Base-by-base conservation (phyloP, 2,797 vertebrate genomes). In the Pseudochirops cupreus region DNA sequence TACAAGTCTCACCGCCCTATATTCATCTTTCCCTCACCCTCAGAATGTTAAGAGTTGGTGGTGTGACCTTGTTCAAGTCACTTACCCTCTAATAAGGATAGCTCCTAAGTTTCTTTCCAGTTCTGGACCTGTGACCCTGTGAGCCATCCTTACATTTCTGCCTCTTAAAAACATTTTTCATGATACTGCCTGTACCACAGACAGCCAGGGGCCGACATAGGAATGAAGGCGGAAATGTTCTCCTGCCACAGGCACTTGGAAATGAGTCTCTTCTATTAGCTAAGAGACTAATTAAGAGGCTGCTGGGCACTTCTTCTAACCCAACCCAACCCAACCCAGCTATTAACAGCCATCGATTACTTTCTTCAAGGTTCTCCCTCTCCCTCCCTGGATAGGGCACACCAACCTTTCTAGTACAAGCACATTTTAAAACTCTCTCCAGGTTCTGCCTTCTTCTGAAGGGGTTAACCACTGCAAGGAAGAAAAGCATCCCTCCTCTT, bases 401-500 rank as follows among this genome's bases (percentile, higher is more conserved):
- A 50, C 74, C 24, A 87, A 4, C 39, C 74, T 87, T 50, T 87
- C 39, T 11, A 46, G 9, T 3, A 82, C 5, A 82, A 82, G 21
- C 74, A n/a, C 18, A 50, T 1, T 11, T 26, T 26, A 24, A 46
- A 46, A 53, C 16, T 96, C 96, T 96, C 91, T 95, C 46, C 91
- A 91, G 52, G 52, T 93, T 97, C 56, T 0, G 33, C 16, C 31
- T 52, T 9, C 26, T 59, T 0, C 94, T 12, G 90, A 95, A 98
- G 97, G 97, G 97, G 98, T 99, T 99, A 98, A 99, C 89, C 31
- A 92, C 39, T 0, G 12, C 95, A 50, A 57, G 94, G n/a, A 67
- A 94, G 94, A 94, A 96, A 98, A 93, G 94, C 97, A 56, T 74
- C 97, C 0, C 74, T 93, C 96, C 95, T 97, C 98, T 93, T 50